Conservation (phyloP, 2,888 invertebrate species). For the Mesochorus sp. region DNA sequence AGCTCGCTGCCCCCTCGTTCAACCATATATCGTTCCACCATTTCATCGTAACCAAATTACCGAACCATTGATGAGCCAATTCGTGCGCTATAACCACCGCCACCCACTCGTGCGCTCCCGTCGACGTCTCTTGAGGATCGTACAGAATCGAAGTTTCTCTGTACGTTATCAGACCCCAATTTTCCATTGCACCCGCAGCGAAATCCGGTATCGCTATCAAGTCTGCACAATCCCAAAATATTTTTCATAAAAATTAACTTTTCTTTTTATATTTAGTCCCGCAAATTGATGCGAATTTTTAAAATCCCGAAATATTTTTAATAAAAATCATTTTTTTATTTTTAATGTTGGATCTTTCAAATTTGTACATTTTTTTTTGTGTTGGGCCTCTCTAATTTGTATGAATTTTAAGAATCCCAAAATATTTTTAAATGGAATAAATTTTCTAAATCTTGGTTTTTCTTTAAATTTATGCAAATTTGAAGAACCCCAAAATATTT, state of each 20-base stretch:
- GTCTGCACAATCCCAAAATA: conserved; percentile 81
- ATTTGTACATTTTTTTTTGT: too few relatives aligned
- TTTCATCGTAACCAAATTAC: conserved; percentile 95
- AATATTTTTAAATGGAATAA: too few relatives aligned
- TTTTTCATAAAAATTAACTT: neutral
- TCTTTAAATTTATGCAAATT: too few relatives aligned
- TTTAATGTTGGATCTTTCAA: too few relatives aligned
- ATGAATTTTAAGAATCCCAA: too few relatives aligned
- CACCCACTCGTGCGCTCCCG: conserved; percentile 87
- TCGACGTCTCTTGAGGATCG: conserved; percentile 86
- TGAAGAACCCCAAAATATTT: too few relatives aligned
- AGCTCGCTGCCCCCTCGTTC: conserved; percentile 93
- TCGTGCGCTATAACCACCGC: conserved; percentile 87
- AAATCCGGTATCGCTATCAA: conserved; percentile 89
- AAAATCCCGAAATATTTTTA: too few relatives aligned
- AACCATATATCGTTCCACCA: conserved; percentile 98
- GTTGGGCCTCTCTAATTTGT: too few relatives aligned
- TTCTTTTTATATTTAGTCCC: neutral
- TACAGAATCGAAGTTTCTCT: conserved; percentile 87
- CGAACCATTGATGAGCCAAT: conserved; percentile 94
- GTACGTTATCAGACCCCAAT: conserved; percentile 92
- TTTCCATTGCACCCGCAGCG: conserved; percentile 88
- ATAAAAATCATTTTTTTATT: too few relatives aligned
- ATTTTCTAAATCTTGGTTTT: too few relatives aligned
- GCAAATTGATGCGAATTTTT: too few relatives aligned